A percentile compares a stretch with the other conserved stretches of the same genome.
Conservation (phyloP, 2,113 vertebrate genomes). For the Parotia lawesii region DNA sequence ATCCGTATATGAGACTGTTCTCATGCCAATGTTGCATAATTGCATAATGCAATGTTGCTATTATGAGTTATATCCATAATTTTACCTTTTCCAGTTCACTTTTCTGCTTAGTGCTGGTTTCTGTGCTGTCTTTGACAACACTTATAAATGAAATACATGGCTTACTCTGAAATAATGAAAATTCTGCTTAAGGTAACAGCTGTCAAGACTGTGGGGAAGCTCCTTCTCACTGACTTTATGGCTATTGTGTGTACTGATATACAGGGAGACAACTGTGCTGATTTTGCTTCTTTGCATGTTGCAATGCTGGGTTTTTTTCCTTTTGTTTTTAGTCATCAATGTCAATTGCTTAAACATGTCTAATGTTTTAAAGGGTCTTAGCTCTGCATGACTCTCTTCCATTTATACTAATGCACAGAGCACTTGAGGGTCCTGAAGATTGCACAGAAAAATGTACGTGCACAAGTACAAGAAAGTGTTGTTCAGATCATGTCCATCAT, state of each 20-base stretch:
- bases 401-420: neutral
- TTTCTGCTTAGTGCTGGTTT: neutral
- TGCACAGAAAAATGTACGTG: neutral
- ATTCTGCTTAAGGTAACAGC: slow-evolving; percentile 39
- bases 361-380: neutral
- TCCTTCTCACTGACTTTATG: slow-evolving; percentile 30
- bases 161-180: slow-evolving; percentile 46
- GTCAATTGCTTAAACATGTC: slow-evolving; percentile 23
- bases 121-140: slow-evolving; percentile 28
- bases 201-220: slow-evolving; percentile 28
- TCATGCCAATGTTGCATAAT: neutral
- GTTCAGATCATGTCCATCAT: neutral
- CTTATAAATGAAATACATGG: slow-evolving; percentile 35
- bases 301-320: neutral
- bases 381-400: neutral
- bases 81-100: neutral
- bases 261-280: slow-evolving; percentile 3
- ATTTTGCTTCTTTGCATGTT: slow-evolving; percentile 23
- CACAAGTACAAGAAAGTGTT: neutral
- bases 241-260: slow-evolving; percentile 3
- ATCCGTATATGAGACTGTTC: neutral
- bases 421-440: neutral
- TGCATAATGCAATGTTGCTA: neutral
- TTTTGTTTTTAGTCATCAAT: slow-evolving; percentile 7
- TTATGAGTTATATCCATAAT: neutral